phyloP scores from a whole-genome alignment of 2,888 invertebrate genomes.

The Diadegma fenestrale region DNA sequence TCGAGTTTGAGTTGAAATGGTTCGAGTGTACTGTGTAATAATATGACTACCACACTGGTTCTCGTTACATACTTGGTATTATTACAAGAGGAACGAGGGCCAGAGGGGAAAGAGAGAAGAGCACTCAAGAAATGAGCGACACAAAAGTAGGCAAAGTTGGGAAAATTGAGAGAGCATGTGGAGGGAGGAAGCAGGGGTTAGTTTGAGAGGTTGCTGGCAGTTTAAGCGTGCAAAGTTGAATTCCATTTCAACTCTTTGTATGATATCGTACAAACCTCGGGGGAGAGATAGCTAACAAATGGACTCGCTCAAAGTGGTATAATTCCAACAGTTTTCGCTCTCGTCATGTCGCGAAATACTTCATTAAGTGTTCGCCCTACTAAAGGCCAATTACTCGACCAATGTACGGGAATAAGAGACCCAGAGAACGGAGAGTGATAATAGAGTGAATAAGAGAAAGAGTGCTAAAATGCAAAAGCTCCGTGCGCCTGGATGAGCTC shows the following conservation, averaged over 20 bases:
- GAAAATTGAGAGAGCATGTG: slow-evolving; percentile 25
- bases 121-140: slow-evolving; percentile 34
- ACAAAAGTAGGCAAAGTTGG: slow-evolving; percentile 37
- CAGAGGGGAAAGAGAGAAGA: slow-evolving; percentile 34
- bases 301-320: slow-evolving; percentile 50
- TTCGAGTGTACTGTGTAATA: slow-evolving; percentile 37
- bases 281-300: slow-evolving; percentile 48
- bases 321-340: slow-evolving; percentile 59
- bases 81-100: slow-evolving; percentile 2
- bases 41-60: slow-evolving; percentile 10
- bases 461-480: slow-evolving; percentile 17
- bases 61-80: slow-evolving; percentile 24
- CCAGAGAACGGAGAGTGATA: not conserved
- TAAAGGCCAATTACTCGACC: slow-evolving; percentile 53
- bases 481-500: slow-evolving; percentile 19
- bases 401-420: not conserved
- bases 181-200: not conserved
- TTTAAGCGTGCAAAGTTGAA: slow-evolving; percentile 25
- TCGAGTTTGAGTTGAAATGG: slow-evolving; percentile 25
- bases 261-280: slow-evolving; percentile 27
- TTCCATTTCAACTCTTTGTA: slow-evolving; percentile 19
- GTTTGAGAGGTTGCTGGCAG: slow-evolving; percentile 23
- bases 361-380: slow-evolving; percentile 62
- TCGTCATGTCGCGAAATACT: slow-evolving; percentile 56
- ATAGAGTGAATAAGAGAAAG: slow-evolving; percentile 9